Conservation (phyloP, 2,797 vertebrate genomes). For the Xenops minutus region DNA sequence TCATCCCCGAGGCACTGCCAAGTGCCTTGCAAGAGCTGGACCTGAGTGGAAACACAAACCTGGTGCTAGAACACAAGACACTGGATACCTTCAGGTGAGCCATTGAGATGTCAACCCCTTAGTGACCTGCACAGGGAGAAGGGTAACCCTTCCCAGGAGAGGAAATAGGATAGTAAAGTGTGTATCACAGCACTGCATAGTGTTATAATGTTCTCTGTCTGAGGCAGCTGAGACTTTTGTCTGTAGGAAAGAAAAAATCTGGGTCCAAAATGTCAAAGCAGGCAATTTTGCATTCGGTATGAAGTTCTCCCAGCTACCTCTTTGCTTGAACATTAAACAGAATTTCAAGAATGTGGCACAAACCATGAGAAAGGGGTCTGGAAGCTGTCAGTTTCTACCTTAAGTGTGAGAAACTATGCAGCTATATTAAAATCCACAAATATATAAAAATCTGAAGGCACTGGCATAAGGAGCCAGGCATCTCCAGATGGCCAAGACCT, state of each 20-base stretch:
- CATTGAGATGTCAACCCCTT: neutral
- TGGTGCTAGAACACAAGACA: slow-evolving; percentile 93
- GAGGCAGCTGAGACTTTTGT: neutral
- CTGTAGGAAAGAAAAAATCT: neutral
- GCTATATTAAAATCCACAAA: too few species aligned
- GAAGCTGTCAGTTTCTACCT: too few species aligned
- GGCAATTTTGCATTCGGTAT: neutral
- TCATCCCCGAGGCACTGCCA: slow-evolving; percentile 88
- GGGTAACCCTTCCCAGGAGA: neutral
- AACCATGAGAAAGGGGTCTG: too few species aligned
- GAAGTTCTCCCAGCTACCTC: neutral
- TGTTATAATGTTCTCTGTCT: neutral
- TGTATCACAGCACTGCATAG: neutral
- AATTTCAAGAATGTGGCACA: too few species aligned
- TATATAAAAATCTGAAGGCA: too few species aligned
- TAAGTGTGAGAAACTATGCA: too few species aligned
- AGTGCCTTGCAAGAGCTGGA: slow-evolving; percentile 90
- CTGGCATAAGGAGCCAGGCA: neutral
- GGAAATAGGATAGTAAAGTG: neutral
- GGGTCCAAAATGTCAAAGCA: neutral
- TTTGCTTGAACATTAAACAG: neutral
- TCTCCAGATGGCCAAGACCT: neutral
- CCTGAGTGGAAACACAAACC: slow-evolving; percentile 89
- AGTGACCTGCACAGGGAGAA: neutral
- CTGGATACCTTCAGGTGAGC: slow-evolving; percentile 94